Evolutionary conservation across 2,797 vertebrate genomes (phyloP).

Genomic region (Lepus townsendii): DNA sequence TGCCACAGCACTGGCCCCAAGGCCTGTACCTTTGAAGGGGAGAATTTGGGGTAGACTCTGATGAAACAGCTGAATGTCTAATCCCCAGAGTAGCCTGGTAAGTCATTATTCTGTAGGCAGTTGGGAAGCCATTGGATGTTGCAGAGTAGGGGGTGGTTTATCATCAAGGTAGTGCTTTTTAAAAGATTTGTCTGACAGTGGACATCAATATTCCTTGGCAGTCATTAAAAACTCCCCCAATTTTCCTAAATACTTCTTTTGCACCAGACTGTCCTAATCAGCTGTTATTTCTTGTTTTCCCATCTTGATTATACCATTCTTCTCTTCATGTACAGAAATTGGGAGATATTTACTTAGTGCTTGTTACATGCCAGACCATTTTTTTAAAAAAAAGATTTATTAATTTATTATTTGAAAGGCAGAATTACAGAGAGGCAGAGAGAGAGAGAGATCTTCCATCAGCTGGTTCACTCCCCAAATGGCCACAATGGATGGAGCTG

Average conservation of each 20-base stretch:
- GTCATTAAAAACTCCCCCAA: neutral
- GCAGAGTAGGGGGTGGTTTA: neutral
- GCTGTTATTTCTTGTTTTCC: slow-evolving; percentile 63
- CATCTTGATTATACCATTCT: slow-evolving; percentile 38
- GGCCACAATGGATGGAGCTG: no score
- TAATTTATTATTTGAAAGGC: no score
- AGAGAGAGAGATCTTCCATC: no score
- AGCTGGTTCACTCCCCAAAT: no score
- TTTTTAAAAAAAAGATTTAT: no score
- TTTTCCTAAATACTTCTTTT: slow-evolving; percentile 29
- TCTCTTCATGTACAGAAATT: neutral
- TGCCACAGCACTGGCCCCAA: no score
- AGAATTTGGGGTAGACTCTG: neutral
- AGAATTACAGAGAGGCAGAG: no score
- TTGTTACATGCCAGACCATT: neutral
- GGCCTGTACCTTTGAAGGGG: neutral
- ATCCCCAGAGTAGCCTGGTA: neutral
- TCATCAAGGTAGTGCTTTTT: neutral
- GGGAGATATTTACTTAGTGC: neutral
- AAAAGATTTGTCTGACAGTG: slow-evolving; percentile 13
- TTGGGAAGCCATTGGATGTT: neutral
- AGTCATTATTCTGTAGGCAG: neutral
- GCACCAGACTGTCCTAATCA: slow-evolving; percentile 59
- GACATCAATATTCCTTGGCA: slow-evolving; percentile 38
- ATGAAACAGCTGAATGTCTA: neutral